A percentile compares a stretch with the other conserved stretches of the same genome.
phyloP scores from a whole-genome alignment of 2,888 invertebrate genomes.

The Campopleginae sp. region DNA sequence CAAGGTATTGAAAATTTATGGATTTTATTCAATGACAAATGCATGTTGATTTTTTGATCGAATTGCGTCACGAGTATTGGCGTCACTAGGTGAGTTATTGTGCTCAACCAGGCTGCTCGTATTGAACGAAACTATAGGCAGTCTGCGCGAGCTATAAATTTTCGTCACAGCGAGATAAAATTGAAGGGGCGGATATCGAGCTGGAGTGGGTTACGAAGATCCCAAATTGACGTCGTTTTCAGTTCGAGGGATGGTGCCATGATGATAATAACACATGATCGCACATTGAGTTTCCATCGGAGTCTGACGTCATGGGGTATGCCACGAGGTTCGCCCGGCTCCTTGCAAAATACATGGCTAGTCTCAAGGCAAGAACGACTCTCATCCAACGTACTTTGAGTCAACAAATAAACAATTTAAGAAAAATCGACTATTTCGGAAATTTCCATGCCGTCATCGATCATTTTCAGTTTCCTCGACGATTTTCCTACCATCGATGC shows the following conservation, averaged over 20 bases:
- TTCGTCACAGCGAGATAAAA: slow-evolving; percentile 15
- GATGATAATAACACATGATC: not conserved
- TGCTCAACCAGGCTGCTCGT: slow-evolving; percentile 7
- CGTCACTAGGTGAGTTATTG: slow-evolving; percentile 16
- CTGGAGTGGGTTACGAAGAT: not conserved
- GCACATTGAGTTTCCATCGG: not conserved
- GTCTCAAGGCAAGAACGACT: not conserved
- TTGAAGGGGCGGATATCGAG: slow-evolving; percentile 12
- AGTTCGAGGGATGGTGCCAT: not conserved
- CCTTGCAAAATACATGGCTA: not conserved
- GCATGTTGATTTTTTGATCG: not conserved
- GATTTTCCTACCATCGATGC: not conserved
- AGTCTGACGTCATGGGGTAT: slow-evolving; percentile 5
- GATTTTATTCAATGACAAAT: not conserved
- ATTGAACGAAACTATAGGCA: not conserved
- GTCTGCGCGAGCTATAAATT: slow-evolving; percentile 8
- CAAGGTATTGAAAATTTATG: slow-evolving; percentile 11
- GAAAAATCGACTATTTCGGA: not conserved
- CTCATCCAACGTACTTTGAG: not conserved
- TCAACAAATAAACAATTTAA: too few species aligned
- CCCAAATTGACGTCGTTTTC: not conserved
- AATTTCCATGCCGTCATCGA: not conserved
- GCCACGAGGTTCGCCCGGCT: not conserved
- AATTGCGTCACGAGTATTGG: slow-evolving; percentile 40
- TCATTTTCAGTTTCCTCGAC: too few species aligned